A percentile compares a stretch with the other conserved stretches of the same genome.
Evolutionary conservation across 2,113 vertebrate genomes (phyloP).

Genomic region (Todiramphus saurophagus): DNA sequence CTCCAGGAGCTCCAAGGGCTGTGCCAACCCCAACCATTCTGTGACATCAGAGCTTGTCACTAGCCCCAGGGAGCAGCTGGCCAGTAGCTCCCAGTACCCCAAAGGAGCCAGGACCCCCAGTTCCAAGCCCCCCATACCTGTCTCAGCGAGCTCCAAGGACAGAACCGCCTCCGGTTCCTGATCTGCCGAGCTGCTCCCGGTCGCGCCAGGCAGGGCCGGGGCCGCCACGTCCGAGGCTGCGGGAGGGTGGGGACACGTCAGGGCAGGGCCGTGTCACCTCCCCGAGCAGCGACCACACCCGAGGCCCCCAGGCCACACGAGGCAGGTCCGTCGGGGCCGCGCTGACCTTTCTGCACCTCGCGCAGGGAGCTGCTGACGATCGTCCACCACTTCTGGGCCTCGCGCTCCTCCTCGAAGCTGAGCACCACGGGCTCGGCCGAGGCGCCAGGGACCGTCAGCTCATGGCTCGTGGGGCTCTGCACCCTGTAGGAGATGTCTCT

Average conservation of each 20-base stretch:
- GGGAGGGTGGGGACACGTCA: neutral
- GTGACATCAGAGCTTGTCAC: neutral
- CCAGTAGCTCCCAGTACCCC: rapidly evolving
- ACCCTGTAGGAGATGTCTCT: conserved; percentile 78
- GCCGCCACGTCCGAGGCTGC: neutral
- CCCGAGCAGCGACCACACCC: rapidly evolving
- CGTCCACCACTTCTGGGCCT: conserved; percentile 86
- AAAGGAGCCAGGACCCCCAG: neutral
- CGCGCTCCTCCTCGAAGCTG: conserved; percentile 82
- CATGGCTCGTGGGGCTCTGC: conserved; percentile 76
- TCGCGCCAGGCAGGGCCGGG: neutral
- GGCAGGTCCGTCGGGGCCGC: neutral
- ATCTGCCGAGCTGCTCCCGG: rapidly evolving
- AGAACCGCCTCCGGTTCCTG: neutral
- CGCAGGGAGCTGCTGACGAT: conserved; percentile 83
- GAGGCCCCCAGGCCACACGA: too few species aligned
- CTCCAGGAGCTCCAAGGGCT: too few species aligned
- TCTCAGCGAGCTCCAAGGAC: neutral
- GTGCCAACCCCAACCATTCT: neutral
- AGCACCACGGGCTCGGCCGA: conserved; percentile 74
- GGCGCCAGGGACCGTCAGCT: conserved; percentile 71
- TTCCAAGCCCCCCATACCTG: neutral
- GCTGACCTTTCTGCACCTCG: conserved; percentile 81
- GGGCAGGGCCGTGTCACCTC: neutral
- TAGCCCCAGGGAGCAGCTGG: neutral